phyloP scores from a whole-genome alignment of 2,888 invertebrate genomes.

The Phytoseiulus persimilis region DNA sequence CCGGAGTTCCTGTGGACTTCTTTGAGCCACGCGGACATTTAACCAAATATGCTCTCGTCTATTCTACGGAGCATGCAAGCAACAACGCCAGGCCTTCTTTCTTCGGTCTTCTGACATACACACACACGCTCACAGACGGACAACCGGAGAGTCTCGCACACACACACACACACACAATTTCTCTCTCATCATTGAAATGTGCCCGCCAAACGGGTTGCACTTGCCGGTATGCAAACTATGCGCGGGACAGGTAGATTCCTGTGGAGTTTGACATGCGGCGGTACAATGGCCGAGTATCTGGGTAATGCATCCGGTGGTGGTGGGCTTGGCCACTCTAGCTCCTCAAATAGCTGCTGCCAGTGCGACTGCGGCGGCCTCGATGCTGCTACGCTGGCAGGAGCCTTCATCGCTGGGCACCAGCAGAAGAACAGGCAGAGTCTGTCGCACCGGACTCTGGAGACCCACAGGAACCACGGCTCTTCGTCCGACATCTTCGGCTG shows the following conservation, averaged over 20 bases:
- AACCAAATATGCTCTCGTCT: not conserved
- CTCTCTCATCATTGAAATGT: constrained; percentile 8
- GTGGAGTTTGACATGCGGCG: not conserved
- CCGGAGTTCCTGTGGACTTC: not conserved
- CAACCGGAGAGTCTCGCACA: not conserved
- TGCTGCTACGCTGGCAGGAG: too few relatives aligned
- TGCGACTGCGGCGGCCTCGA: too few relatives aligned
- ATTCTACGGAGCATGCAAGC: not conserved
- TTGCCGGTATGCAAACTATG: constrained; percentile 38
- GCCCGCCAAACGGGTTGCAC: constrained; percentile 39
- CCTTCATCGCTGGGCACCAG: not conserved
- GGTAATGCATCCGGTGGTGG: not conserved
- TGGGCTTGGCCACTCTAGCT: not conserved
- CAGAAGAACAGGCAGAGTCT: too few relatives aligned
- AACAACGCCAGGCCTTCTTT: not conserved
- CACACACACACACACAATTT: not conserved
- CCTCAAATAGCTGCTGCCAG: not conserved
- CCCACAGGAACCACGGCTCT: not conserved
- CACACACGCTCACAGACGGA: not conserved
- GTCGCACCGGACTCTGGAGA: not conserved
- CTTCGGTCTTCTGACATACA: not conserved
- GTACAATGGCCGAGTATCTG: constrained; percentile 5
- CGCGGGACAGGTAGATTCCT: not conserved
- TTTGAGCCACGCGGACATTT: not conserved
- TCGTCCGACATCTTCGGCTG: not conserved